These are phyloP conservation scores for Odocoileus hemionus DNA, from an alignment of 2,113 vertebrate genomes.

Conservation along the genomic window DNA sequence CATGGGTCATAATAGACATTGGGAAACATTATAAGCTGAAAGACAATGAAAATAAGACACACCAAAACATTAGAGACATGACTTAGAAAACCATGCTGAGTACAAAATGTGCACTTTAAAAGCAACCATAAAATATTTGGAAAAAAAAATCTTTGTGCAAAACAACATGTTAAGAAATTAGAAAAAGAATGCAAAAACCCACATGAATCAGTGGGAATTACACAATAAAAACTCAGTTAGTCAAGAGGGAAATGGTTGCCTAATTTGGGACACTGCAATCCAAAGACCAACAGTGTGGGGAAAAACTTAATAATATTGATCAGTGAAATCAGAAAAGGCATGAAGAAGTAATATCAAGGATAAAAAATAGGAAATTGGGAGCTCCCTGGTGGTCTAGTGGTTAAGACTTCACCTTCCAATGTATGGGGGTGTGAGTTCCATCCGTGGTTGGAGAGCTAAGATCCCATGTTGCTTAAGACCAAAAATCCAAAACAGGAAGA, in stretches of 20 bases:
- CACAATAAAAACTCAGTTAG: neutral
- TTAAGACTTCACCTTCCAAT: neutral
- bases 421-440: neutral
- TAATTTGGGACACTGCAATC: no score
- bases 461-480: neutral
- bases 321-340: neutral
- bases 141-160: neutral
- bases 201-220: neutral
- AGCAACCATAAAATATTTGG: neutral
- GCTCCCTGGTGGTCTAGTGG: neutral
- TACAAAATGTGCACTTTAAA: neutral
- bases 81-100: accelerated
- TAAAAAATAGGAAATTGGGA: neutral
- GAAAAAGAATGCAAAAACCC: neutral
- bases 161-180: neutral
- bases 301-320: accelerated
- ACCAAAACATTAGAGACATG: accelerated
- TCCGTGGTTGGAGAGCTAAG: neutral
- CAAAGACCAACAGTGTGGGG: neutral
- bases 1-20: neutral
- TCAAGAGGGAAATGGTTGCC: neutral
- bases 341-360: neutral
- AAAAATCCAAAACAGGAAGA: neutral
- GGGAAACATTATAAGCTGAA: neutral
- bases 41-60: neutral